A percentile compares a stretch with the other conserved stretches of the same genome.
phyloP scores from a whole-genome alignment of 2,797 vertebrate genomes.

The Sternarchorhynchus goeldii region DNA sequence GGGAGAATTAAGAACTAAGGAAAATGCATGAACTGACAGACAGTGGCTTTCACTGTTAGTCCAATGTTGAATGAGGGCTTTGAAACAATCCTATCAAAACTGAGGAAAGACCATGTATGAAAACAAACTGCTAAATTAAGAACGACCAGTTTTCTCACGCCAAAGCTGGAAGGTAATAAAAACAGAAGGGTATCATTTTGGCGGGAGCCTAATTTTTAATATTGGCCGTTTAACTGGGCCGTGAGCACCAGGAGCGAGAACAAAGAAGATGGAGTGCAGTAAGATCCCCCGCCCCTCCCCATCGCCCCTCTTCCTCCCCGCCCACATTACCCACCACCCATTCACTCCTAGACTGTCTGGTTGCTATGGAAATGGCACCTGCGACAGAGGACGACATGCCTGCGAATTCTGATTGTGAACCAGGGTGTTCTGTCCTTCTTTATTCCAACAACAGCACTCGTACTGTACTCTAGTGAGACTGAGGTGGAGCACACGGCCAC shows the following conservation, averaged over 20 bases:
- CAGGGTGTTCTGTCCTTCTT: constrained; percentile 28
- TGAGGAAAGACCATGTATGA: neutral
- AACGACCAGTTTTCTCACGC: neutral
- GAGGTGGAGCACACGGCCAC: neutral
- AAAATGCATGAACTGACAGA: neutral
- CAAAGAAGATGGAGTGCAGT: constrained; percentile 61
- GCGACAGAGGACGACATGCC: constrained; percentile 43
- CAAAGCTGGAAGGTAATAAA: neutral
- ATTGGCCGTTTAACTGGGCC: constrained; percentile 50
- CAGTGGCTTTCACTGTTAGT: neutral
- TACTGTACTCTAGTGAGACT: neutral
- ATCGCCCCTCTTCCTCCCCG: constrained; percentile 13
- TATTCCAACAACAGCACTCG: constrained; percentile 13
- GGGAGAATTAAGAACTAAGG: no score
- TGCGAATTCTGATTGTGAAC: constrained; percentile 43
- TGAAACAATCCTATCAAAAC: neutral
- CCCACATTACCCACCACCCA: constrained; percentile 47
- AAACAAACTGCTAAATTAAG: neutral
- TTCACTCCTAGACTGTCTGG: constrained; percentile 61
- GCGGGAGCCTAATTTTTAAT: constrained; percentile 32
- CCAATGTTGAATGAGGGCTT: neutral
- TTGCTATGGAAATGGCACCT: constrained; percentile 63
- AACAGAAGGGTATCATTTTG: neutral
- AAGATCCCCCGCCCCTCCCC: constrained; percentile 38
- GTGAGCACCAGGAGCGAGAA: constrained; percentile 57